These are phyloP conservation scores for Eupeodes latifasciatus DNA, from an alignment of 2,888 invertebrate species.

Conservation along the genomic window DNA sequence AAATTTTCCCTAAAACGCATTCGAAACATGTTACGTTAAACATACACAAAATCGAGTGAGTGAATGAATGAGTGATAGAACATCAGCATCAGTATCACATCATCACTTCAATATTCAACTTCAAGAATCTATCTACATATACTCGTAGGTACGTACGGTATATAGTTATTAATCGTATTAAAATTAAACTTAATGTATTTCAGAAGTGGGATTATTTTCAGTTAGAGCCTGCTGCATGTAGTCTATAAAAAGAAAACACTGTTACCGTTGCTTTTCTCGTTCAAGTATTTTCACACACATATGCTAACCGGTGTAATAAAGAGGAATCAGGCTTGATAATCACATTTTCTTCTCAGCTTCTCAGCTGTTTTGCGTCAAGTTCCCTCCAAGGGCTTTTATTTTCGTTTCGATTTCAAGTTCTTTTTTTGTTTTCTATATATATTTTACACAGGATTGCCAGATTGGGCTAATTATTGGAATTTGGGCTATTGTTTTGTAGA, in stretches of 20 bases:
- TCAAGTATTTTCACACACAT: conserved; percentile 2
- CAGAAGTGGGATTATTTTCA: conserved; percentile 6
- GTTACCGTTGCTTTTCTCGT: too few relatives aligned
- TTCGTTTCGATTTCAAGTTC: conserved; percentile 29
- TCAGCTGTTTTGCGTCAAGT: conserved; percentile 13
- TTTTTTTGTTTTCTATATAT: background rate
- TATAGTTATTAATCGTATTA: background rate
- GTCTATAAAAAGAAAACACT: conserved; percentile 1
- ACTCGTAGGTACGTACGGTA: too few relatives aligned
- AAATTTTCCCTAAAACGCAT: background rate
- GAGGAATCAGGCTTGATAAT: conserved; percentile 5
- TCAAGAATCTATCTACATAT: background rate
- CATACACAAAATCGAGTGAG: too few relatives aligned
- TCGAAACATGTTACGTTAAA: background rate
- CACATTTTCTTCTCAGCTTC: conserved; percentile 18
- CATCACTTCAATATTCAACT: background rate
- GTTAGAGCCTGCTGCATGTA: background rate
- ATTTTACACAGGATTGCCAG: too few relatives aligned
- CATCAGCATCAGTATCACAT: background rate
- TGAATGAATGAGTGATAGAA: too few relatives aligned
- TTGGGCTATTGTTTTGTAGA: too few relatives aligned
- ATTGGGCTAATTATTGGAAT: too few relatives aligned
- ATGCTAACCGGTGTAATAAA: background rate
- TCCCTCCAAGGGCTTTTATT: conserved; percentile 3
- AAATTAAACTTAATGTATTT: background rate